These are phyloP conservation scores for Theodoxus fluviatilis DNA, from an alignment of 2,888 invertebrate species.

Conservation along the genomic window DNA sequence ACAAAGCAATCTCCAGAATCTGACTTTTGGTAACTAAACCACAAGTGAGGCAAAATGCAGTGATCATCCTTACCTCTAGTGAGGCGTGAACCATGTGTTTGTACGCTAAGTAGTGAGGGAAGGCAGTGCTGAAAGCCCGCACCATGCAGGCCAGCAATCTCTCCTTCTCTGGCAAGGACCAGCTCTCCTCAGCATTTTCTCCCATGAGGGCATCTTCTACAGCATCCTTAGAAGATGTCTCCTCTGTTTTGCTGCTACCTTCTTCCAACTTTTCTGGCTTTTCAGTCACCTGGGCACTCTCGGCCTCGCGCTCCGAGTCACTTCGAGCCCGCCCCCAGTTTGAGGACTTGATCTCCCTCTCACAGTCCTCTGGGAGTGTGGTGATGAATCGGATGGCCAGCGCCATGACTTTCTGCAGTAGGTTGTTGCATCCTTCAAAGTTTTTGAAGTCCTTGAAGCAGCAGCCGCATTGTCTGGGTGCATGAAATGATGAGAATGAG, in stretches of 20 bases:
- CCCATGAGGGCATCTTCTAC: slow-evolving; percentile 23
- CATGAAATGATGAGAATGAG: too few relatives aligned
- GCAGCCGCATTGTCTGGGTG: too few relatives aligned
- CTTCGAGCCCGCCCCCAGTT: too few relatives aligned
- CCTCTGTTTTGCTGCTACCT: slow-evolving; percentile 31
- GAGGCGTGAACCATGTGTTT: slow-evolving; percentile 82
- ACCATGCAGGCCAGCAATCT: slow-evolving; percentile 86
- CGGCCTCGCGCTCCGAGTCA: too few relatives aligned
- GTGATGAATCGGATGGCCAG: slow-evolving; percentile 81
- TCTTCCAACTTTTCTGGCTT: slow-evolving; percentile 35
- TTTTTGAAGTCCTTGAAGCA: slow-evolving; percentile 91
- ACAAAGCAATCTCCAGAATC: too few relatives aligned
- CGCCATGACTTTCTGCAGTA: slow-evolving; percentile 86
- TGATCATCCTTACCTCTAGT: slow-evolving; percentile 69
- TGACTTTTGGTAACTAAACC: not conserved
- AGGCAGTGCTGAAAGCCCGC: slow-evolving; percentile 87
- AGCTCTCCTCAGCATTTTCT: slow-evolving; percentile 59
- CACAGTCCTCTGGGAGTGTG: slow-evolving; percentile 53
- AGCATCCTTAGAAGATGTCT: too few relatives aligned
- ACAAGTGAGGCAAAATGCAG: not conserved
- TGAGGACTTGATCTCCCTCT: slow-evolving; percentile 33
- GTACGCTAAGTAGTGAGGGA: slow-evolving; percentile 77
- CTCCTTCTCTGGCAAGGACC: slow-evolving; percentile 85
- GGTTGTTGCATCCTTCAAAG: slow-evolving; percentile 86
- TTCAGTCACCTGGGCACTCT: slow-evolving; percentile 30